phyloP scores from a whole-genome alignment of 2,888 invertebrate genomes.

The Plebejus argus region DNA sequence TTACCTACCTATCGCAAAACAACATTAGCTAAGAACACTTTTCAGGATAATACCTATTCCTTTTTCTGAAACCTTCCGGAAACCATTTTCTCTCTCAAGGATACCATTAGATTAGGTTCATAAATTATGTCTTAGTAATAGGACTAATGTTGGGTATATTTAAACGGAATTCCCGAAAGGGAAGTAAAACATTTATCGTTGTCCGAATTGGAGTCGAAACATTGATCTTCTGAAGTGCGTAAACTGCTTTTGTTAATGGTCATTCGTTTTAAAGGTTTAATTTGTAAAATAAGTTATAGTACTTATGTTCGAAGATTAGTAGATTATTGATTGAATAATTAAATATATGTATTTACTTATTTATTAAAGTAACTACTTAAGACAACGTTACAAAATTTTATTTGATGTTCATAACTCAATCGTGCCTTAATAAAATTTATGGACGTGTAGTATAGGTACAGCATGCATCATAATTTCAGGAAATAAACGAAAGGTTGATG shows the following conservation, averaged over 20 bases:
- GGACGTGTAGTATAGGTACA: no score
- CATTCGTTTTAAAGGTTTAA: neutral
- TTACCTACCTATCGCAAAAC: no score
- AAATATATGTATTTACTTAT: no score
- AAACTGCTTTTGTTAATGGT: neutral
- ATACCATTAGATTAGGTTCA: neutral
- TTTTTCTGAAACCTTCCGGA: neutral
- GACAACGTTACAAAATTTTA: no score
- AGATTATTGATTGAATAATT: no score
- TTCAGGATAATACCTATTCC: neutral
- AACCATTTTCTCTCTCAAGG: neutral
- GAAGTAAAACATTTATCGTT: conserved; percentile 7
- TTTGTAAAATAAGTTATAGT: neutral
- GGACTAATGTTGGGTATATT: neutral
- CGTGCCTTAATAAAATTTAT: no score
- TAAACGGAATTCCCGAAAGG: neutral
- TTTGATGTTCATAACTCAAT: no score
- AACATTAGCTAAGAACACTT: neutral
- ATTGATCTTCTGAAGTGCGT: neutral
- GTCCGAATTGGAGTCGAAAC: neutral
- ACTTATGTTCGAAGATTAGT: no score
- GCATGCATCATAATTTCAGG: neutral
- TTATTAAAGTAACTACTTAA: no score
- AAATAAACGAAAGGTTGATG: neutral
- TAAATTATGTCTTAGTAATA: neutral